These are phyloP conservation scores for Acrossocheilus fasciatus DNA, from an alignment of 2,797 vertebrate species.

Conservation along the genomic window DNA sequence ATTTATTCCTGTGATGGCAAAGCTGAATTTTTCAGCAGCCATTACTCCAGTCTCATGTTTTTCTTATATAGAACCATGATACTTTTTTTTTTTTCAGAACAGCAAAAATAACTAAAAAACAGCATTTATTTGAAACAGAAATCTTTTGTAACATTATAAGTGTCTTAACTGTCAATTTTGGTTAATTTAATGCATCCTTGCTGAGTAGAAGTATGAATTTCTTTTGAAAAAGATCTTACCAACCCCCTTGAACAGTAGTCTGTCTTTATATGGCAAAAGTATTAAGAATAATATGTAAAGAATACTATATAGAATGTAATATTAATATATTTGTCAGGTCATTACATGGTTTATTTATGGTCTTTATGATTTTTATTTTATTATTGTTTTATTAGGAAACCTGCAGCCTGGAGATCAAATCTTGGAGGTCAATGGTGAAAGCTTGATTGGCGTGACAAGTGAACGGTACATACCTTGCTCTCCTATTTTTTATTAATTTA, in stretches of 20 bases:
- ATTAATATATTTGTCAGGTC: neutral
- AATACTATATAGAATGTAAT: neutral
- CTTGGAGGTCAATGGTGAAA: constrained; percentile 91
- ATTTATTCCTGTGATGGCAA: too few relatives aligned
- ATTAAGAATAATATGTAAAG: neutral
- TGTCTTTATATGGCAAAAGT: neutral
- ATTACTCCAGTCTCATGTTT: too few relatives aligned
- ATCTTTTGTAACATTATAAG: too few relatives aligned
- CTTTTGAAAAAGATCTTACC: neutral
- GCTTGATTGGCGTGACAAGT: constrained; percentile 87
- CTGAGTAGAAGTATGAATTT: neutral
- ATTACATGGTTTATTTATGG: neutral
- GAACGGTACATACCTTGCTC: constrained; percentile 80
- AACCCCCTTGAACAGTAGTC: too few relatives aligned
- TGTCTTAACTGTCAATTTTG: neutral
- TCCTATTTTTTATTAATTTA: neutral
- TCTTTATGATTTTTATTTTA: constrained; percentile 6
- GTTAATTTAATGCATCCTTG: neutral
- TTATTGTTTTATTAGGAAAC: constrained; percentile 75
- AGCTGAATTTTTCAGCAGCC: too few relatives aligned
- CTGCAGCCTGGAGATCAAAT: constrained; percentile 92
- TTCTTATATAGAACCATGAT: neutral
- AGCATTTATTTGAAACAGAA: too few relatives aligned
- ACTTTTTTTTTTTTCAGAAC: neutral
- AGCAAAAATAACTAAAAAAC: too few relatives aligned